Base-by-base conservation (phyloP, 2,797 vertebrate species). In the Threskiornis aethiopicus region DNA sequence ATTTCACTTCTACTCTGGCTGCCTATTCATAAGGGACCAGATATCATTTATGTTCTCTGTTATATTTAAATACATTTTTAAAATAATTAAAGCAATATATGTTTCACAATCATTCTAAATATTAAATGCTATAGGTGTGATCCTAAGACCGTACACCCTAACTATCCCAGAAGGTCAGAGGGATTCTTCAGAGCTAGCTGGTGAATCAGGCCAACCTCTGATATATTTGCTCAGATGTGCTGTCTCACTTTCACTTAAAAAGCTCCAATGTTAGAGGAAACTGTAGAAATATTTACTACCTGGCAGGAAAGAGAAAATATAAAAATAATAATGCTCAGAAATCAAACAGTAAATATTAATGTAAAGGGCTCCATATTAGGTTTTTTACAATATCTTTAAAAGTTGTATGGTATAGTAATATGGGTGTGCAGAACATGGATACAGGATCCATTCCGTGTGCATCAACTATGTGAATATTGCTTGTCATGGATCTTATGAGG, bases 211-310 rank as follows among this genome's bases (percentile, higher is more conserved):
- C 39, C 80, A 61, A 0, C 31, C 37, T 49, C 61, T 64, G 35
- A 52, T 7, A 22, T 59, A 41, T 39, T 89, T 85, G 52, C 49
- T 91, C 51, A 55, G 21, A 76, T 57, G n/a, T 24, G 9, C 82
- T 79, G 58, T 65, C 82, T 88, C 33, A 21, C 58, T 94, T 89
- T 76, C 71, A 79, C 55, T 47, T 87, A 25, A 62, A 41, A 86
- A 89, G 72, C 84, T 90, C 85, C 65, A 76, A 5, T 28, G 11
- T 71, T 41, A 65, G 81, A 39, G 35, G 24, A 55, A 96, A 80
- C 15, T 9, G 25, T 62, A 67, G 72, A 66, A 65, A 31, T 77
- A 88, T 86, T 86, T 95, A 49, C 79, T 66, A 89, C 91, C 62
- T 33, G 51, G 13, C 35, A 89, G 54, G 47, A 59, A 41, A 77